A percentile compares a stretch with the other conserved stretches of the same genome.
phyloP scores from a whole-genome alignment of 2,888 invertebrate species.

The Buathra laborator region DNA sequence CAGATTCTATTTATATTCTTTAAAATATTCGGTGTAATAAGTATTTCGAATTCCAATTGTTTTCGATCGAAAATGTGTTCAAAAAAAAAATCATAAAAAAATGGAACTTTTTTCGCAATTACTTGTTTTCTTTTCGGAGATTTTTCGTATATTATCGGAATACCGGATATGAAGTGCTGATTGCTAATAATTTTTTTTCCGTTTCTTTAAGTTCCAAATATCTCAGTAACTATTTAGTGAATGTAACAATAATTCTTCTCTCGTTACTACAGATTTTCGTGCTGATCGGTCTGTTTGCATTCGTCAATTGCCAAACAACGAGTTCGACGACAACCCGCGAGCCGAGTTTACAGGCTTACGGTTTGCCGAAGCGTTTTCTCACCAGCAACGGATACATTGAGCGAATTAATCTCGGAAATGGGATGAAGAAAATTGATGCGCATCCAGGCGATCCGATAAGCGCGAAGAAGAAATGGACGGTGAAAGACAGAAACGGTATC shows the following conservation, averaged over 20 bases:
- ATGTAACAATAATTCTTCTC: not conserved
- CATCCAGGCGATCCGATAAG: constrained; percentile 11
- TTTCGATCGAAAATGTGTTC: too few relatives aligned
- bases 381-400: constrained; percentile 71
- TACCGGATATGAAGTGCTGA: too few relatives aligned
- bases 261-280: constrained; percentile 21
- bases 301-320: constrained; percentile 1
- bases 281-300: not conserved
- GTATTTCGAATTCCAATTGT: too few relatives aligned
- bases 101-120: not conserved
- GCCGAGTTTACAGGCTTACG: constrained; percentile 74
- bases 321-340: constrained; percentile 32
- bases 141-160: not conserved
- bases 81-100: too few relatives aligned
- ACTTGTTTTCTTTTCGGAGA: not conserved
- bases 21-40: too few relatives aligned
- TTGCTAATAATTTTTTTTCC: not conserved
- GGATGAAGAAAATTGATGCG: not conserved
- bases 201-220: not conserved
- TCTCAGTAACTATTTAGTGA: not conserved
- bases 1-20: too few relatives aligned
- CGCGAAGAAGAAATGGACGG: not conserved
- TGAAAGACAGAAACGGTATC: not conserved
- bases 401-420: constrained; percentile 32
- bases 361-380: constrained; percentile 71